Evolutionary conservation across 2,797 vertebrate genomes (phyloP), one percentile per base, ranked within the genome.

Genomic region (Sylvia borin): DNA sequence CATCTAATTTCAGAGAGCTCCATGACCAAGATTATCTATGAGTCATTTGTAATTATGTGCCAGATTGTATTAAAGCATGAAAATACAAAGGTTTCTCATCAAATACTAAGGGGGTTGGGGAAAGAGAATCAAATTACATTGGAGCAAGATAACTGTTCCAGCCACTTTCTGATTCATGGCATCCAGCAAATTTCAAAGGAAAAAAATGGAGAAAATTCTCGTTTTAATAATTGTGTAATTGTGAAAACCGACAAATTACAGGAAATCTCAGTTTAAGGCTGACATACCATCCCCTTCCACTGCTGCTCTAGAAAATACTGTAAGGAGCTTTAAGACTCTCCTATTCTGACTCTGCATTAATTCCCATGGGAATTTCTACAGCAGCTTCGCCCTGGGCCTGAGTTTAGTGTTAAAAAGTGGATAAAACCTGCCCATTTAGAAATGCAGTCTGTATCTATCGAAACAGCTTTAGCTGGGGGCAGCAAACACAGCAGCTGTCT

Each of bases 1-100:
- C 96, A 97, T 97, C 97, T 97, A 96, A 97, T 97, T 98, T 97
- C 97, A 96, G 96, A 97, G 96, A 95, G 91, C 95, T 97, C 97
- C 96, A 97, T 97, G 97, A 96, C 96, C 95, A 75, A 97, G 97
- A 97, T 97, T 96, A 97, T 97, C 96, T 88, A 93, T 97, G 96
- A 97, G 97, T 96, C 97, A 97, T 97, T 97, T 97, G 95, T 97
- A 98, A 98, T 98, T 97, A 97, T 85, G 94, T 97, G 97, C 97
- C 96, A 96, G 97, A 97, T 97, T 97, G 96, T 96, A 97, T 97
- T 97, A 97, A 98, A 97, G 97, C 96, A 96, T 97, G 96, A 97
- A 97, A 97, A 97, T 96, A 97, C 95, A 97, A 96, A 97, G 95
- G 90, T 92, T 96, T 97, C 95, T 97, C 97, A 97, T 97, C 95